Evolutionary conservation across 2,888 invertebrate species (phyloP), one percentile per base, ranked within the genome.

Genomic region (Eremobia ochroleuca): DNA sequence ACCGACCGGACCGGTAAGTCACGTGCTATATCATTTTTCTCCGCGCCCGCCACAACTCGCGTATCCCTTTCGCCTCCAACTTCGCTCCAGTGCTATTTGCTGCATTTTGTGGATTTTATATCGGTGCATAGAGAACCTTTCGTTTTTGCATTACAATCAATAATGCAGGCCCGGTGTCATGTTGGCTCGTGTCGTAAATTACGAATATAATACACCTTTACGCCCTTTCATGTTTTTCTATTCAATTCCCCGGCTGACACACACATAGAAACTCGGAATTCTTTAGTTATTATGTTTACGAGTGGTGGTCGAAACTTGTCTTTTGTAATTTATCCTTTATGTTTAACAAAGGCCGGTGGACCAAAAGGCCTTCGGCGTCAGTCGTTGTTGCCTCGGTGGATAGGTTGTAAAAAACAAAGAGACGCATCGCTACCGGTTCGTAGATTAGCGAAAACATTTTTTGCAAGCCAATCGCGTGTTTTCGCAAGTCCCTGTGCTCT

Each of bases 1-100:
- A 96, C 95, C 93, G 94, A 92, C 94, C 95, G 96, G 94, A 92
- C 95, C 96, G 96, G 96, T 96, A 95, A 96, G 96, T 96, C 96
- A 96, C 96, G 96, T 96, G 96, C 91, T 92, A 90, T 89, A 88
- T 91, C 89, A 90, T 89, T 89, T 87, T 87, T 89, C 81, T 80
- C 88, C 85, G 88, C 90, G 89, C 82, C 86, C 82, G 83, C 75
- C 72, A 79, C 75, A 64, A 79, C 86, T 87, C 89, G 85, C 86
- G 77, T 78, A 77, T 82, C 77, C 81, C 85, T 84, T 73, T 83
- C 78, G 78, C 72, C 73, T 79, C 78, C 77, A 79, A 71, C 77
- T 81, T 81, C 66, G 59, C 61, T 80, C 79, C 79, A 84, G 88
- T 89, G 88, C 59, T 86, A 77, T 72, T 83, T 80, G 79, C 72